Evolutionary conservation across 1,140 invertebrate species (phyloP).

Genomic region (Zaprionus lachaisei): DNA sequence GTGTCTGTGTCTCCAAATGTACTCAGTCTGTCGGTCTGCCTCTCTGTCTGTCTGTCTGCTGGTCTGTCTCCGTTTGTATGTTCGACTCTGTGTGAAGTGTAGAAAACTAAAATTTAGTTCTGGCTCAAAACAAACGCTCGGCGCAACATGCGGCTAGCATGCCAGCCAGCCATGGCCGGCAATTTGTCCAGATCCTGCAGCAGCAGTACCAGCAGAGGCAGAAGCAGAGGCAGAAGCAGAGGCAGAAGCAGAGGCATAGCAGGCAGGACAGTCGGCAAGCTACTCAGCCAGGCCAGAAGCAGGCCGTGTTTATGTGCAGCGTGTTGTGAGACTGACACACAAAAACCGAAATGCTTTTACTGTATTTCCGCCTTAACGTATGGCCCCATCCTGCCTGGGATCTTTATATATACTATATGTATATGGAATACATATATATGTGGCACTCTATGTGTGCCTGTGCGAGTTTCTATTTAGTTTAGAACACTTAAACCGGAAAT

Average conservation of each 20-base stretch:
- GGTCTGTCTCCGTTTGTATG: slow-evolving; percentile 18
- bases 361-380: slow-evolving; percentile 74
- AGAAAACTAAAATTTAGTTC: slow-evolving; percentile 80
- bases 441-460: slow-evolving; percentile 14
- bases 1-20: slow-evolving; percentile 15
- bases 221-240: slow-evolving; percentile 12
- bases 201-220: slow-evolving; percentile 16
- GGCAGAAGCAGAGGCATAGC: not conserved
- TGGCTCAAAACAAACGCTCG: slow-evolving; percentile 60
- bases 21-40: not conserved
- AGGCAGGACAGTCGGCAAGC: not conserved
- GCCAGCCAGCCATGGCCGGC: slow-evolving; percentile 55
- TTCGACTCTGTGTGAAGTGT: slow-evolving; percentile 58
- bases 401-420: slow-evolving; percentile 12
- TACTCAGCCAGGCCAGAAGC: slow-evolving; percentile 1
- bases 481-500: slow-evolving; percentile 83
- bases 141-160: slow-evolving; percentile 63
- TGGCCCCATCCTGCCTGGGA: slow-evolving; percentile 40
- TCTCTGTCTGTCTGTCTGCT: slow-evolving; percentile 16
- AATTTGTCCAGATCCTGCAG: slow-evolving; percentile 69
- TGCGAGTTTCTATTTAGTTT: slow-evolving; percentile 74
- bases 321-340: slow-evolving; percentile 56
- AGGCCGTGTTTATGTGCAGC: slow-evolving; percentile 66
- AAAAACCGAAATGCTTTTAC: slow-evolving; percentile 79
- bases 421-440: slow-evolving; percentile 13